These are phyloP conservation scores for Eretmochelys imbricata DNA, from an alignment of 2,113 vertebrate species.

Conservation along the genomic window DNA sequence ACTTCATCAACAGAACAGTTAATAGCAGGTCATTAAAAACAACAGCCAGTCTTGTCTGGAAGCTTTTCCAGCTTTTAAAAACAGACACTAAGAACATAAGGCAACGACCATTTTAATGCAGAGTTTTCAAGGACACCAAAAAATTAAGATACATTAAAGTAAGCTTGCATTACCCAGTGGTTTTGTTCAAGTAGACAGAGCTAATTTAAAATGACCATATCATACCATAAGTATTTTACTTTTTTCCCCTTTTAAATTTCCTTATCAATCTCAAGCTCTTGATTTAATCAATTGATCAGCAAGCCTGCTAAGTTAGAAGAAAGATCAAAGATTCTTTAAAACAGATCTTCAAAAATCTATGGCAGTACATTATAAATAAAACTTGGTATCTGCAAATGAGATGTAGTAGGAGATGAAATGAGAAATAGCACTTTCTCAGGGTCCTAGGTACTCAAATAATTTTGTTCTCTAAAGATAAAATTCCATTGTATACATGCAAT, in stretches of 20 bases:
- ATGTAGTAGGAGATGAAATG: background rate
- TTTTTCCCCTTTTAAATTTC: fast-evolving
- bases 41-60: background rate
- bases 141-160: background rate
- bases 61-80: background rate
- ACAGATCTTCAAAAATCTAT: background rate
- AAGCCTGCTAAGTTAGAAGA: background rate
- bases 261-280: background rate
- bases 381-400: background rate
- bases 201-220: background rate
- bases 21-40: background rate
- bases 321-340: background rate
- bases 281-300: background rate
- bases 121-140: background rate
- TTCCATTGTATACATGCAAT: background rate
- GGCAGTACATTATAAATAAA: background rate
- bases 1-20: background rate
- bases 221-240: too few species aligned
- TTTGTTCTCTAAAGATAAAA: background rate
- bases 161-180: conserved; percentile 18
- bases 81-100: background rate
- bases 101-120: background rate
- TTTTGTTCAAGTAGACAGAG: conserved; percentile 48
- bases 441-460: background rate
- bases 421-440: background rate